Conservation (phyloP, 2,888 invertebrate genomes). For the Cantharis nigra region DNA sequence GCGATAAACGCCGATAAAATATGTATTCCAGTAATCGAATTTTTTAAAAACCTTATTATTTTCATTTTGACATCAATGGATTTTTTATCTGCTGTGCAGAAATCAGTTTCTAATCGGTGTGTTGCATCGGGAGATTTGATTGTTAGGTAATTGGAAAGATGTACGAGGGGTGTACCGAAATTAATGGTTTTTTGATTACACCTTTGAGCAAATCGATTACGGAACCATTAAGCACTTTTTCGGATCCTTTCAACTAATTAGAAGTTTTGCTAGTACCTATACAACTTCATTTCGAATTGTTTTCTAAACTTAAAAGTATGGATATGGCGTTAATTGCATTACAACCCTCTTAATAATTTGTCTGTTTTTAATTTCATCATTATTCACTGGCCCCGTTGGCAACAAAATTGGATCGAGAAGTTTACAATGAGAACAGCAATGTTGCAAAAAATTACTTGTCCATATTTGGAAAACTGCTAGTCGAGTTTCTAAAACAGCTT, state of each 20-base stretch:
- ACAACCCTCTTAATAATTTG: background rate
- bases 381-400: background rate
- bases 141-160: background rate
- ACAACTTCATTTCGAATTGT: background rate
- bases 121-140: background rate
- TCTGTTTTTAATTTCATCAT: background rate
- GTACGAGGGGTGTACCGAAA: background rate
- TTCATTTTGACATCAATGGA: background rate
- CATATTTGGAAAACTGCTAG: background rate
- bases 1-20: background rate
- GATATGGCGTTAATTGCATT: background rate
- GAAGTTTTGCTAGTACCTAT: background rate
- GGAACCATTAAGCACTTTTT: background rate
- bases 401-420: background rate
- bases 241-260: background rate
- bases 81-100: background rate
- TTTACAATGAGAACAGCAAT: background rate
- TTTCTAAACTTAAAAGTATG: no score
- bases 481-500: background rate
- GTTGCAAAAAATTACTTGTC: background rate
- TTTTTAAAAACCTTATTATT: background rate
- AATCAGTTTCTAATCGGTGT: background rate
- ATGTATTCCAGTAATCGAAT: background rate
- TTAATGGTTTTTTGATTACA: background rate
- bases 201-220: background rate